A percentile compares a stretch with the other conserved stretches of the same genome.
These are phyloP conservation scores for Chymomyza amoena DNA, from an alignment of 2,888 invertebrate species.

Conservation along the genomic window DNA sequence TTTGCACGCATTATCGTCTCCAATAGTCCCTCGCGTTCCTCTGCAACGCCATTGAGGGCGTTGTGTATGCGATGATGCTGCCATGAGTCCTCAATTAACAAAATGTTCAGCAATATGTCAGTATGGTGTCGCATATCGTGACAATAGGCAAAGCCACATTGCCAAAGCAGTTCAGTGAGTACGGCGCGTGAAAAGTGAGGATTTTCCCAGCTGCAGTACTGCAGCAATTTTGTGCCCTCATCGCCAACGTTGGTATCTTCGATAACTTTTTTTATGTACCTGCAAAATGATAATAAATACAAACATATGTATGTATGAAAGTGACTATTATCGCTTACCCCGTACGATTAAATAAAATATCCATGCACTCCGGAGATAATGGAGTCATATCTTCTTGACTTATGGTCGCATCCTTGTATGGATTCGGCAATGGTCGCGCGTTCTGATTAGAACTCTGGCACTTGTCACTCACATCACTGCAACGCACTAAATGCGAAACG, in stretches of 20 bases:
- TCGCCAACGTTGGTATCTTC: constrained; percentile 96
- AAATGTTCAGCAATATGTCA: constrained; percentile 90
- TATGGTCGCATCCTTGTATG: constrained; percentile 85
- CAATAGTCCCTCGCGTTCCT: constrained; percentile 93
- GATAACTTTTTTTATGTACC: constrained; percentile 95
- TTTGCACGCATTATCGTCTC: constrained; percentile 95
- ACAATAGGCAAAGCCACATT: constrained; percentile 91
- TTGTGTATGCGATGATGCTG: constrained; percentile 96
- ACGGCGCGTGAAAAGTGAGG: constrained; percentile 94
- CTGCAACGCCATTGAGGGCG: constrained; percentile 91
- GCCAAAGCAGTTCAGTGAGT: constrained; percentile 94
- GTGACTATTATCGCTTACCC: constrained; percentile 80
- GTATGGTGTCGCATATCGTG: constrained; percentile 96
- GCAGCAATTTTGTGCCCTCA: constrained; percentile 92
- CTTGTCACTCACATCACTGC: constrained; percentile 90
- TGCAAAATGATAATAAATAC: constrained; percentile 64
- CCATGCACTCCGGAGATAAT: constrained; percentile 87
- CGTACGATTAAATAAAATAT: constrained; percentile 89
- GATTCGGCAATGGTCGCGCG: constrained; percentile 84
- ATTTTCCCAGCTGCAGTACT: constrained; percentile 98
- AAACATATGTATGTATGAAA: neutral
- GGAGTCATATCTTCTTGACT: constrained; percentile 81
- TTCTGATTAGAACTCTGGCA: constrained; percentile 81
- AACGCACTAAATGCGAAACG: constrained; percentile 92
- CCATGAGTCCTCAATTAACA: constrained; percentile 97